Conservation (phyloP, 2,888 invertebrate genomes). For the Halictus ligatus region DNA sequence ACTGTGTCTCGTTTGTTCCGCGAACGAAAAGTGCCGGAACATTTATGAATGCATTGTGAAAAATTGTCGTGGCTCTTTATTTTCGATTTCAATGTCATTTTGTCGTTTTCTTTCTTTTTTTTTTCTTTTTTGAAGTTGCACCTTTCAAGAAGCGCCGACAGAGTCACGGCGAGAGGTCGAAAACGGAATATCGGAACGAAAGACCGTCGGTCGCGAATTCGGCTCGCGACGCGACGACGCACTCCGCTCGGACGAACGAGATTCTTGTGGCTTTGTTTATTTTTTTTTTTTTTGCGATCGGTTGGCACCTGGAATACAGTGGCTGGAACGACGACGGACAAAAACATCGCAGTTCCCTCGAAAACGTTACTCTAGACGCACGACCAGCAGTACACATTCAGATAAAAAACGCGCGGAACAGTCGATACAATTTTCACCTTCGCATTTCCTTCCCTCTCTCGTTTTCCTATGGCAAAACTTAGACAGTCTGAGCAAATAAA, state of each 20-base stretch:
- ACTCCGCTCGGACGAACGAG: conserved; percentile 50
- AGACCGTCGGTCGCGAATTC: conserved; percentile 20
- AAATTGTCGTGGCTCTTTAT: no score
- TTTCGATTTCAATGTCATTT: no score
- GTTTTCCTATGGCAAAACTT: conserved; percentile 78
- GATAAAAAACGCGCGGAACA: conserved; percentile 55
- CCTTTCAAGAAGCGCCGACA: not conserved
- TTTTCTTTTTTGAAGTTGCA: no score
- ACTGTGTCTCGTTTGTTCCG: no score
- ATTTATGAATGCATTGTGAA: no score
- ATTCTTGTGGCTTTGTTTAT: conserved; percentile 44
- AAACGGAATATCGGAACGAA: conserved; percentile 38
- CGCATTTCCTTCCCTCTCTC: not conserved
- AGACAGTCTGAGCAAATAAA: conserved; percentile 79
- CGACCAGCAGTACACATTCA: conserved; percentile 49
- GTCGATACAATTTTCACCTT: conserved; percentile 34
- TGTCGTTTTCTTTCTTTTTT: no score
- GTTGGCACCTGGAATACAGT: conserved; percentile 75
- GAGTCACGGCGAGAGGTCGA: conserved; percentile 49
- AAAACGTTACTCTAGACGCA: conserved; percentile 63
- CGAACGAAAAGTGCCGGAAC: no score
- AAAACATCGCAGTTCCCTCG: conserved; percentile 61
- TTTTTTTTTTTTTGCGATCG: conserved; percentile 34
- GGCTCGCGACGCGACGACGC: conserved; percentile 21
- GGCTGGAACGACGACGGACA: conserved; percentile 57